Base-by-base conservation (phyloP, 2,113 vertebrate genomes). In the Prolemur simus region DNA sequence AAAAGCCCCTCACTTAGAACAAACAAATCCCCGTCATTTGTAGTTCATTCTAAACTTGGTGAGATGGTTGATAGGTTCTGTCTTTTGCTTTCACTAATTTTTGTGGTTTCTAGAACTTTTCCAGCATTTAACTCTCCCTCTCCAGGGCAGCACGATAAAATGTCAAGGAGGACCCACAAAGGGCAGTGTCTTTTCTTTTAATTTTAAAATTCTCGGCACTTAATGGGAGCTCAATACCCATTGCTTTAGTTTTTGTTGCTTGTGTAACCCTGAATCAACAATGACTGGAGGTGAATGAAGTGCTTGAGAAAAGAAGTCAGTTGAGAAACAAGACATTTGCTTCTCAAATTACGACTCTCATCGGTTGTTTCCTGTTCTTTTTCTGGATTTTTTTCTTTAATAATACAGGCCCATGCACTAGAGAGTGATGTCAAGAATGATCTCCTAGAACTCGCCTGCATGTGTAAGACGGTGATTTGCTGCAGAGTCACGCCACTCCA, bases 401-500 rank as follows among this genome's bases (percentile, higher is more conserved):
- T 73, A 2, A 77, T 49, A 39, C 92, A 99, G 98, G 98, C 98
- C 81, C 92, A 99, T 71, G 98, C 98, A 77, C 58, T 99, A 90
- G 98, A 99, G 97, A 98, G 98, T 42, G 98, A 99, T 90, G 87
- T 99, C 96, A 98, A 99, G 97, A 98, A 96, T 3, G 96, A 98
- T 39, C 95, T 99, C 81, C 97, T 99, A 92, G 98, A 99, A 66
- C 86, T 99, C 83, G 99, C 99, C 77, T 99, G 98, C 86, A 87
- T 99, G 97, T 99, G 98, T 97, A 99, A 99, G 98, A 98, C 98
- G 1, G 99, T 99, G 69, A 98, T 99, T 94, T 99, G 98, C 95
- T 99, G 98, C 98, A 97, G 99, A 91, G 98, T 99, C 93, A 99
- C 98, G 29, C 98, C 99, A 1, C 98, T 99, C 92, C 99, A 99